These are phyloP conservation scores for Myoxocephalus aenaeus DNA, from an alignment of 2,797 vertebrate species.

Conservation along the genomic window DNA sequence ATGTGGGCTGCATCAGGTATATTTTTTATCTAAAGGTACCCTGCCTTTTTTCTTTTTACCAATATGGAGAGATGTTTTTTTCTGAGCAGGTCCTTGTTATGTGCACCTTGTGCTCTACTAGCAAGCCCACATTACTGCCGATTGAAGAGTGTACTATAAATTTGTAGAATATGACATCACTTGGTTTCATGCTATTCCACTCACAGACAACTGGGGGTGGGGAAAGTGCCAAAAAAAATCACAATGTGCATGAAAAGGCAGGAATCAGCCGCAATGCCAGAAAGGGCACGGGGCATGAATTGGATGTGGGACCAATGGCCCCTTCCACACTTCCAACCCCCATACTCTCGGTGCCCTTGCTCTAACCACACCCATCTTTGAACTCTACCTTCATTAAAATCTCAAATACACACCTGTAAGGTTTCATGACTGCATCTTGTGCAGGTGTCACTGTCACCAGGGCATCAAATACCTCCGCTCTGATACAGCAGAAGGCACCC, in stretches of 20 bases:
- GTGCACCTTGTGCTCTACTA: background rate
- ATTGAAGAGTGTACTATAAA: slow-evolving; percentile 1
- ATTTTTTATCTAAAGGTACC: background rate
- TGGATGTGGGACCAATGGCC: background rate
- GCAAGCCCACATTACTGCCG: background rate
- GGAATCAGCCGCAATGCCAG: background rate
- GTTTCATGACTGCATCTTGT: background rate
- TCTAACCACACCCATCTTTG: background rate
- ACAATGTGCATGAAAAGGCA: background rate
- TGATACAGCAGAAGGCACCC: too few species aligned
- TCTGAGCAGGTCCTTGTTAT: background rate
- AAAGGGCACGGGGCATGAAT: background rate
- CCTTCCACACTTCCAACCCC: background rate
- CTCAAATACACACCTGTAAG: background rate
- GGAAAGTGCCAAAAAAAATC: background rate
- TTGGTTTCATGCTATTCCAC: background rate
- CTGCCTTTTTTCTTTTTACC: background rate
- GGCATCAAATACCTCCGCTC: background rate
- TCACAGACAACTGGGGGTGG: background rate
- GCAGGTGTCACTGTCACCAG: background rate
- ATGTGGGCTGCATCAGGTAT: background rate
- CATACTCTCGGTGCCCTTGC: background rate
- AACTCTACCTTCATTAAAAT: background rate
- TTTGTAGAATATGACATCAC: background rate
- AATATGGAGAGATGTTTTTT: background rate